Evolutionary conservation across 1,140 invertebrate species (phyloP).

Genomic region (Tetragnatha versicolor): DNA sequence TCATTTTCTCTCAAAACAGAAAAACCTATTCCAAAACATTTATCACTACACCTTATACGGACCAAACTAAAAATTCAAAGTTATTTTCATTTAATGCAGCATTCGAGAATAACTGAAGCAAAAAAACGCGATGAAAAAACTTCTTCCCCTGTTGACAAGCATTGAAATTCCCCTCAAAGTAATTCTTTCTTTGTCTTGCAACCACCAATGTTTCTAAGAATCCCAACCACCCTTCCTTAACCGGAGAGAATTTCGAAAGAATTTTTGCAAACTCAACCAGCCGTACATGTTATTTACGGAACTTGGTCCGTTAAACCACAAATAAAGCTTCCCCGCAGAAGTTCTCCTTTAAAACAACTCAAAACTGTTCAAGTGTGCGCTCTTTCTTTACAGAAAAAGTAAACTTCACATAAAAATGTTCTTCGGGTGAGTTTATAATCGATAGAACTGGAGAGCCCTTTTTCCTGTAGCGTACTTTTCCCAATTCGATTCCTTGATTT

Average conservation of each 20-base stretch:
- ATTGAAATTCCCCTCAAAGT: too few species aligned
- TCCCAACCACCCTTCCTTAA: too few species aligned
- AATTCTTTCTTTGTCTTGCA: too few species aligned
- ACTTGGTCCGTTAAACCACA: constrained; percentile 5
- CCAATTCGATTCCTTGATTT: neutral
- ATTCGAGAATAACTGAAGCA: too few species aligned
- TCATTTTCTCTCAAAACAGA: too few species aligned
- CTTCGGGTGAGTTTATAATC: constrained; percentile 6
- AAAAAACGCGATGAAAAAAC: too few species aligned
- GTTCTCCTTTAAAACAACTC: constrained; percentile 2
- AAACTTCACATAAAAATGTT: neutral
- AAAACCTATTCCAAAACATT: too few species aligned
- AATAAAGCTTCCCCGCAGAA: neutral
- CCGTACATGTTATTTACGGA: neutral
- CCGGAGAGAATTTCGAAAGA: neutral
- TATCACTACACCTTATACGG: too few species aligned
- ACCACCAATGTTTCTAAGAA: too few species aligned
- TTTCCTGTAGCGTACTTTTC: neutral
- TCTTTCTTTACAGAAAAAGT: neutral
- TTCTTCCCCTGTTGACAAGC: too few species aligned
- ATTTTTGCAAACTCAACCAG: neutral
- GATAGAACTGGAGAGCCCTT: neutral
- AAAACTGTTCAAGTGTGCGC: constrained; percentile 5
- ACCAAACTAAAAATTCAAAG: too few species aligned
- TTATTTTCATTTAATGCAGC: too few species aligned